These are phyloP conservation scores for Drosophila ananassae DNA, from an alignment of 1,140 invertebrate genomes.

Conservation along the genomic window DNA sequence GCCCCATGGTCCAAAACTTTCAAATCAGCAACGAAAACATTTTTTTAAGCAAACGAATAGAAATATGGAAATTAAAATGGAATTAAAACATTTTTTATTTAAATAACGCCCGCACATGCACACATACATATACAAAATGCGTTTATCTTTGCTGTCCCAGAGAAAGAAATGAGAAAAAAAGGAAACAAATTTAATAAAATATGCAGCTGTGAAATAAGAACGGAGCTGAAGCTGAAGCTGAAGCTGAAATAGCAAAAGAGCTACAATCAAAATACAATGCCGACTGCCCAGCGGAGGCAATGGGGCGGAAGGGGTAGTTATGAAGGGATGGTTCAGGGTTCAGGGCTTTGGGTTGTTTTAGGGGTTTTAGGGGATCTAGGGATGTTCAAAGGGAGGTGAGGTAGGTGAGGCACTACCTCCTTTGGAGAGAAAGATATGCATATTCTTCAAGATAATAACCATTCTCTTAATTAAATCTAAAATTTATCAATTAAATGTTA, in stretches of 20 bases:
- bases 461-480: too few species aligned
- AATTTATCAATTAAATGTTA: too few species aligned
- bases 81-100: slow-evolving; percentile 49
- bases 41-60: slow-evolving; percentile 20
- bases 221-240: slow-evolving; percentile 10
- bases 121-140: neutral
- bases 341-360: too few species aligned
- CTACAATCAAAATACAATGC: slow-evolving; percentile 52
- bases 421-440: too few species aligned
- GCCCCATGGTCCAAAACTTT: neutral
- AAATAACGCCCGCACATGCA: slow-evolving; percentile 7
- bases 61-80: slow-evolving; percentile 61
- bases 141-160: slow-evolving; percentile 8
- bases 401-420: too few species aligned
- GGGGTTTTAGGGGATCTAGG: too few species aligned
- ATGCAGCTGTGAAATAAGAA: slow-evolving; percentile 45
- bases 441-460: too few species aligned
- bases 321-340: neutral
- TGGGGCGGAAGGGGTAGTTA: neutral
- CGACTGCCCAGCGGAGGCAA: slow-evolving; percentile 16
- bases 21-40: slow-evolving; percentile 47
- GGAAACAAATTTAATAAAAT: slow-evolving; percentile 37
- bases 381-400: too few species aligned
- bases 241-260: slow-evolving; percentile 48
- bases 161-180: slow-evolving; percentile 14